Evolutionary conservation across 2,888 invertebrate genomes (phyloP).

Genomic region (Acronicta leporina): DNA sequence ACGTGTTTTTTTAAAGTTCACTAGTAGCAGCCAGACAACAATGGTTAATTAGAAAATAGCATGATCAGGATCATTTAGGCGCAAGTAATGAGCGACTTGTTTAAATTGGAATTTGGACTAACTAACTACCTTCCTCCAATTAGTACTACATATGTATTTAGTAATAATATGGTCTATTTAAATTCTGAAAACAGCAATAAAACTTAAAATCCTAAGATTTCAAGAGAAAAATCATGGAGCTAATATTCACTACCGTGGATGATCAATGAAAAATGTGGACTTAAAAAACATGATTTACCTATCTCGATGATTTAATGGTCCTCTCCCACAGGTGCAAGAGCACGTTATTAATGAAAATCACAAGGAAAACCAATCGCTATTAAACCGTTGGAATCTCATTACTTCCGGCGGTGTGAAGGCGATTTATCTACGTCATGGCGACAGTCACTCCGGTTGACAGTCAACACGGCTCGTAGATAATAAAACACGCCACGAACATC

Average conservation of each 20-base stretch:
- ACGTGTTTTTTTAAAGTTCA: slow-evolving; percentile 6
- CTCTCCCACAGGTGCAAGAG: slow-evolving; percentile 42
- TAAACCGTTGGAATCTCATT: slow-evolving; percentile 61
- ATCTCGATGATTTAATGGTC: slow-evolving; percentile 28
- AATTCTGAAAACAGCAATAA: background rate
- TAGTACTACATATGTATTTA: too few species aligned
- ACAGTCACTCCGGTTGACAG: slow-evolving; percentile 63
- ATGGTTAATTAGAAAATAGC: slow-evolving; percentile 52
- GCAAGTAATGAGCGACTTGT: slow-evolving; percentile 39
- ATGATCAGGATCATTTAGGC: slow-evolving; percentile 33
- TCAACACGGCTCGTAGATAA: slow-evolving; percentile 66
- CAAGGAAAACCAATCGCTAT: slow-evolving; percentile 55
- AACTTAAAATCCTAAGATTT: background rate
- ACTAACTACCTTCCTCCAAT: background rate
- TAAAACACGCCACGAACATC: slow-evolving; percentile 68
- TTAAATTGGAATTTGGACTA: background rate
- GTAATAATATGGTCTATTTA: too few species aligned
- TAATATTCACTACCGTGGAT: background rate
- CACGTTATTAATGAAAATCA: slow-evolving; percentile 49
- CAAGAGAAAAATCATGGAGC: background rate
- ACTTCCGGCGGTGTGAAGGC: slow-evolving; percentile 61
- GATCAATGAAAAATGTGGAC: slow-evolving; percentile 12
- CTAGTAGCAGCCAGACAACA: slow-evolving; percentile 26
- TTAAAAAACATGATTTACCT: slow-evolving; percentile 19
- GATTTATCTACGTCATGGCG: slow-evolving; percentile 72